These are phyloP conservation scores for Merluccius polli DNA, from an alignment of 2,797 vertebrate genomes.

Conservation along the genomic window DNA sequence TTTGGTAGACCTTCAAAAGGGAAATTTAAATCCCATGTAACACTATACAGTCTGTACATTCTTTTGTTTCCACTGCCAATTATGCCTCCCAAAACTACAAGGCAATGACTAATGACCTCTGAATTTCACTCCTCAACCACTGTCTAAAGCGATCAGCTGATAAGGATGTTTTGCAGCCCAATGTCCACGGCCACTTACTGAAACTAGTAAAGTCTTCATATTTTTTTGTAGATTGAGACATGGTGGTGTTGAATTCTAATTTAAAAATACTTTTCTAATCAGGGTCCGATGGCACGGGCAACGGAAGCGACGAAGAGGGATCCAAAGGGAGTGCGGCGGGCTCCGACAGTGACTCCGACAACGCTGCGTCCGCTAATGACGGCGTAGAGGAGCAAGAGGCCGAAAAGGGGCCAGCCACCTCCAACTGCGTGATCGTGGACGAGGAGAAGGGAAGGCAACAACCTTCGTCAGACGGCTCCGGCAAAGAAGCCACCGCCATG, in stretches of 20 bases:
- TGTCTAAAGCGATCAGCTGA: background rate
- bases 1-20: background rate
- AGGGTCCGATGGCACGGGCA: constrained; percentile 94
- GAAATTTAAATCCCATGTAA: too few species aligned
- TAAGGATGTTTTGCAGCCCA: background rate
- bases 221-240: background rate
- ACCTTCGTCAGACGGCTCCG: constrained; percentile 74
- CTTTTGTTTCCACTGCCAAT: too few species aligned
- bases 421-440: constrained; percentile 72
- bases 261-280: background rate
- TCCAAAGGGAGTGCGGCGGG: constrained; percentile 83
- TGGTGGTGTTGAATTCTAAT: background rate
- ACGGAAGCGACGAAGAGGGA: constrained; percentile 89
- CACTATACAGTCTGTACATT: too few species aligned
- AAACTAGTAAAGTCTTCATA: background rate
- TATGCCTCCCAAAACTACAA: background rate
- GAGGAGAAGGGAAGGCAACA: constrained; percentile 75
- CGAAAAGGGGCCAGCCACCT: constrained; percentile 68
- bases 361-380: constrained; percentile 78
- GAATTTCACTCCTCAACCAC: background rate
- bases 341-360: constrained; percentile 88
- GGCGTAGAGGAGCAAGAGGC: constrained; percentile 70
- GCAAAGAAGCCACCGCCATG: constrained; percentile 68
- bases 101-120: background rate
- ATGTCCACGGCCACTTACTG: background rate